Conservation (phyloP, 2,797 vertebrate species). For the Eulemur albifrons region DNA sequence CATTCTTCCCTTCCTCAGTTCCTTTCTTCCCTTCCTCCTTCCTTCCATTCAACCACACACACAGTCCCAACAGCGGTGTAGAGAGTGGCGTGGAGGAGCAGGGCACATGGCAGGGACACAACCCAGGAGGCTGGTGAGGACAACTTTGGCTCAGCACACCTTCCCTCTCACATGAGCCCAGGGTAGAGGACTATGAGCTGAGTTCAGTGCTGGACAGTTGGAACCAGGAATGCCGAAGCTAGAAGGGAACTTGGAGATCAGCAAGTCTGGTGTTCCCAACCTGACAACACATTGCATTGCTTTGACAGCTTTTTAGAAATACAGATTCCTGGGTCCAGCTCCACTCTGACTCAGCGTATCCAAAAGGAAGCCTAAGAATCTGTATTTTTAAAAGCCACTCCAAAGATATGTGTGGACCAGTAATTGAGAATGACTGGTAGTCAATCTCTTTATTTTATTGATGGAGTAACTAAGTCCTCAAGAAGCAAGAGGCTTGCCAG, state of each 20-base stretch:
- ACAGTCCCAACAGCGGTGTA: background rate
- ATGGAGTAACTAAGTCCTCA: background rate
- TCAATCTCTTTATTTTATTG: background rate
- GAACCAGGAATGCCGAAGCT: background rate
- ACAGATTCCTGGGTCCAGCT: background rate
- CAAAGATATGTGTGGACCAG: background rate
- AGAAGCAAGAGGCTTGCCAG: background rate
- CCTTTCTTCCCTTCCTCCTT: background rate
- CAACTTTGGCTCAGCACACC: background rate
- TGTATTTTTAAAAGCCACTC: background rate
- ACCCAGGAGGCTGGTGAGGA: background rate
- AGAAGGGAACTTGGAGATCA: background rate
- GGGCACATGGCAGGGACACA: background rate
- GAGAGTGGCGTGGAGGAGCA: background rate
- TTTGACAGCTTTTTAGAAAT: background rate
- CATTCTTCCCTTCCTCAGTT: rapidly evolving
- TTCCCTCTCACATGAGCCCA: background rate
- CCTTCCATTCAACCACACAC: background rate
- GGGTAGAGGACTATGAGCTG: background rate
- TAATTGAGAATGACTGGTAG: background rate
- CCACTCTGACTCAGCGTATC: background rate
- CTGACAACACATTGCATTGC: background rate
- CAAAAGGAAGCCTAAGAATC: background rate
- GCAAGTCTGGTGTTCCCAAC: background rate
- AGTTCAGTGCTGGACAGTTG: background rate